Percentiles rank a stretch among this genome's conserved stretches.
Evolutionary conservation across 2,113 vertebrate species (phyloP).

Genomic region (Xenopus laevis): DNA sequence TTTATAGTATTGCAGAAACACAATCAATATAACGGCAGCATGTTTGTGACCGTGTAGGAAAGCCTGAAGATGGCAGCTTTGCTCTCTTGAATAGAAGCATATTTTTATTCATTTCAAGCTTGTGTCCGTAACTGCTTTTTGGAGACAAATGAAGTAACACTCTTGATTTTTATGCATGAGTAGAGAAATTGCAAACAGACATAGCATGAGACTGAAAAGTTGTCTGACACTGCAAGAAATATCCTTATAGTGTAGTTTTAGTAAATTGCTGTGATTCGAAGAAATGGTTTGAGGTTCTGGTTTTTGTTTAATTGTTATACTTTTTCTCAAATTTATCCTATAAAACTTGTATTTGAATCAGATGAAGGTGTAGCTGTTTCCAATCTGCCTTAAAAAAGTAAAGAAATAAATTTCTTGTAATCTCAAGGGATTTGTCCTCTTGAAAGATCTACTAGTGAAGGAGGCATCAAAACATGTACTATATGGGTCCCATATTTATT

Average conservation of each 20-base stretch:
- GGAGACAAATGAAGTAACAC: conserved; percentile 40
- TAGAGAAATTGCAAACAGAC: conserved; percentile 43
- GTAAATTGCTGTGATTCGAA: conserved; percentile 1
- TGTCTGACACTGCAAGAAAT: conserved; percentile 42
- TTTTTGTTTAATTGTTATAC: no score
- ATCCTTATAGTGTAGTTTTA: conserved; percentile 34
- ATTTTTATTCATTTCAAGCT: conserved; percentile 27
- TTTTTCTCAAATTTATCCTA: no score
- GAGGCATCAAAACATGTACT: no score
- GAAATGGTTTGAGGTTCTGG: no score
- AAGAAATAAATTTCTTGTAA: no score
- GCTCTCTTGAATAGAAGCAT: conserved; percentile 31
- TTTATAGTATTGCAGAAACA: neutral
- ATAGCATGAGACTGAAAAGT: conserved; percentile 36
- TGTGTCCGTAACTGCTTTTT: neutral
- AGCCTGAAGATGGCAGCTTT: conserved; percentile 45
- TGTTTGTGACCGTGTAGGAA: neutral
- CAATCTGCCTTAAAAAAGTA: no score
- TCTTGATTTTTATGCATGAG: conserved; percentile 43
- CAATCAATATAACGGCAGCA: neutral
- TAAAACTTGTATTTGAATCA: no score
- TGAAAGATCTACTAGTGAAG: no score
- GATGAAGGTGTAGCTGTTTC: no score
- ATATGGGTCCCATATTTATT: no score
- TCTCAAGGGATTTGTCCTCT: no score